A percentile compares a stretch with the other conserved stretches of the same genome.
These are phyloP conservation scores for Xenopus petersii DNA, from an alignment of 2,797 vertebrate species.

Conservation along the genomic window DNA sequence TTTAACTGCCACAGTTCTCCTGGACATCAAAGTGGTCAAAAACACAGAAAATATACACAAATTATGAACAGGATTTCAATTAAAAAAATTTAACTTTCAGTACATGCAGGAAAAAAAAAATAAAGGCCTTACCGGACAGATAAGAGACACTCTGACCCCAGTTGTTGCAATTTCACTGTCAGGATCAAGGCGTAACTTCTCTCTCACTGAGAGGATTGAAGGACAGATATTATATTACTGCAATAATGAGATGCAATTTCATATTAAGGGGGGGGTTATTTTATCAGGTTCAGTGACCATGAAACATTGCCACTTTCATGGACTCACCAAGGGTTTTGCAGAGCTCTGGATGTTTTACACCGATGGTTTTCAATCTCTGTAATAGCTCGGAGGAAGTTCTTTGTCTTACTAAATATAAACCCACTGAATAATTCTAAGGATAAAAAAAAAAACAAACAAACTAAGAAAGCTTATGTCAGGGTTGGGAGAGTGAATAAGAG, in stretches of 20 bases:
- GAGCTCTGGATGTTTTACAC: conserved; percentile 89
- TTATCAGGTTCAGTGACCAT: too few relatives aligned
- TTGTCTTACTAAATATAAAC: conserved; percentile 89
- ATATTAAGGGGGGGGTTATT: too few relatives aligned
- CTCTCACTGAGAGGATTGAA: conserved; percentile 75
- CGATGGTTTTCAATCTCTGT: conserved; percentile 89
- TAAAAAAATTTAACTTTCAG: too few relatives aligned
- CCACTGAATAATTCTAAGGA: conserved; percentile 88
- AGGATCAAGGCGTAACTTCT: conserved; percentile 93
- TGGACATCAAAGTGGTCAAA: too few relatives aligned
- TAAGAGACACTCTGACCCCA: conserved; percentile 93
- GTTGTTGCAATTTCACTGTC: conserved; percentile 98
- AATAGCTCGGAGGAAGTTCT: conserved; percentile 91
- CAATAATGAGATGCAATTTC: too few relatives aligned
- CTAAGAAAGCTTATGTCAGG: background rate
- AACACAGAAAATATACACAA: too few relatives aligned
- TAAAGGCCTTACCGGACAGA: conserved; percentile 80
- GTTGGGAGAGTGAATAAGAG: too few relatives aligned
- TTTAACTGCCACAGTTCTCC: too few relatives aligned
- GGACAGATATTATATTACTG: background rate
- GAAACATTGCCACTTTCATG: too few relatives aligned
- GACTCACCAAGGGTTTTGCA: conserved; percentile 93
- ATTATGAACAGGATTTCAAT: too few relatives aligned
- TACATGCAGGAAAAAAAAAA: too few relatives aligned
- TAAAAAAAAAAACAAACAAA: background rate